Evolutionary conservation across 2,113 vertebrate genomes (phyloP).

Genomic region (Proterorhinus semilunaris): DNA sequence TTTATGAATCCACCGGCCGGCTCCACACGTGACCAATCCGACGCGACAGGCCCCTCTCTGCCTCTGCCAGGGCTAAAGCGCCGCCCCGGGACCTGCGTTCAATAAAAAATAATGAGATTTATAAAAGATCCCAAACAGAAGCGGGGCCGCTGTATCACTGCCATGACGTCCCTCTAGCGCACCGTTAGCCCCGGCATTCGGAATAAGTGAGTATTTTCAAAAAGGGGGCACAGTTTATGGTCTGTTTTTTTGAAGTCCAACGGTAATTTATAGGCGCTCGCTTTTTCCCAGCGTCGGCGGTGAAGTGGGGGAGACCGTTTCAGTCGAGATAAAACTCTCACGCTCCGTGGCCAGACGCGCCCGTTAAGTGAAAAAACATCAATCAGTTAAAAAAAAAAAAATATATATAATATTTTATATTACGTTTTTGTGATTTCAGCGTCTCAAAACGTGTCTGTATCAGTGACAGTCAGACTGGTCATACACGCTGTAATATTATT

Average conservation of each 20-base stretch:
- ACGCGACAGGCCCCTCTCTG: slow-evolving; percentile 11
- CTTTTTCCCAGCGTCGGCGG: slow-evolving; percentile 48
- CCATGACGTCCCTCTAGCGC: slow-evolving; percentile 68
- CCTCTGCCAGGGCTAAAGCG: slow-evolving; percentile 30
- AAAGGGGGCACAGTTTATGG: slow-evolving; percentile 74
- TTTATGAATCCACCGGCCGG: background rate
- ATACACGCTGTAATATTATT: no score
- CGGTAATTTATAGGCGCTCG: slow-evolving; percentile 70
- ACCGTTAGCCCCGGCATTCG: slow-evolving; percentile 73
- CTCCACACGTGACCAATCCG: background rate
- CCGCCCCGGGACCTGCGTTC: slow-evolving; percentile 62
- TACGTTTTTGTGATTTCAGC: background rate
- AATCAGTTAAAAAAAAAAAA: slow-evolving; percentile 28
- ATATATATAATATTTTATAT: no score
- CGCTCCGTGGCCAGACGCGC: slow-evolving; percentile 59
- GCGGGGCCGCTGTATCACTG: slow-evolving; percentile 68
- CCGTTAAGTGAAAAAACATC: slow-evolving; percentile 71
- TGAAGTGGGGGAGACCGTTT: slow-evolving; percentile 61
- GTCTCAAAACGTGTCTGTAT: background rate
- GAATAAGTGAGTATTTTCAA: slow-evolving; percentile 71
- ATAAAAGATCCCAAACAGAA: slow-evolving; percentile 80
- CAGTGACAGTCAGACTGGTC: background rate
- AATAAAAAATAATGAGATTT: slow-evolving; percentile 79
- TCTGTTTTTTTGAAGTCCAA: slow-evolving; percentile 67
- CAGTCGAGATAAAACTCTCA: slow-evolving; percentile 71